Evolutionary conservation across 23 tunicate genomes (phyloP).

Genomic region (Halocynthia roretzi): DNA sequence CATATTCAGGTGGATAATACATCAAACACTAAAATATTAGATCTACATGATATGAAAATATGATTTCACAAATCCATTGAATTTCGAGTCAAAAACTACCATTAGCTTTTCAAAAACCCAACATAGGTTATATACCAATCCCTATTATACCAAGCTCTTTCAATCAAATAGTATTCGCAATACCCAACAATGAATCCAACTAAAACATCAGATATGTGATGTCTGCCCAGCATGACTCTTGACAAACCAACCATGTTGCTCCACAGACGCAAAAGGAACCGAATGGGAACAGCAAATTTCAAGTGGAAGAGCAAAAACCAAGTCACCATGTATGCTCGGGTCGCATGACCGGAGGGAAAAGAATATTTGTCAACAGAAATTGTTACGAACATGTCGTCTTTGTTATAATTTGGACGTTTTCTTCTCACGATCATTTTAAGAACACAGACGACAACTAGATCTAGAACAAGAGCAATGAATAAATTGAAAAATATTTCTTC

Average conservation of each 20-base stretch:
- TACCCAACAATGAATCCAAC: slow-evolving; percentile 68
- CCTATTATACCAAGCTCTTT: slow-evolving; percentile 22
- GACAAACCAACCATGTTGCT: slow-evolving; percentile 49
- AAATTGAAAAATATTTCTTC: slow-evolving; percentile 60
- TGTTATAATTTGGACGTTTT: slow-evolving; percentile 52
- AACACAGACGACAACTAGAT: slow-evolving; percentile 34
- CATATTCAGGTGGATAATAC: too few relatives aligned
- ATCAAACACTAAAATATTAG: too few relatives aligned
- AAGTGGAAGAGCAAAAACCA: slow-evolving; percentile 40
- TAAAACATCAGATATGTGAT: slow-evolving; percentile 61
- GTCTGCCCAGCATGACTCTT: slow-evolving; percentile 63
- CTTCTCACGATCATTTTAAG: slow-evolving; percentile 42
- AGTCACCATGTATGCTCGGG: slow-evolving; percentile 46
- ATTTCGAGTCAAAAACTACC: too few relatives aligned
- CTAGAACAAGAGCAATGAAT: slow-evolving; percentile 37
- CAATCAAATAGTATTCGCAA: slow-evolving; percentile 34
- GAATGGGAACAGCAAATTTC: slow-evolving; percentile 15
- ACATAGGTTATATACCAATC: too few relatives aligned
- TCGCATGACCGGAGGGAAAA: slow-evolving; percentile 86
- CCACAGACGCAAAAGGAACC: slow-evolving; percentile 30
- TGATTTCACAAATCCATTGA: too few relatives aligned
- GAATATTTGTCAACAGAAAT: slow-evolving; percentile 64
- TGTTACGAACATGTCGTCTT: slow-evolving; percentile 70
- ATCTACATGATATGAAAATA: too few relatives aligned
- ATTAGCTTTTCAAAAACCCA: too few relatives aligned